Evolutionary conservation across 30 jellyfish, hydroid and myxozoan genomes (phyloP), one percentile per base, ranked within the genome.

Genomic region (Aurelia coerulea): DNA sequence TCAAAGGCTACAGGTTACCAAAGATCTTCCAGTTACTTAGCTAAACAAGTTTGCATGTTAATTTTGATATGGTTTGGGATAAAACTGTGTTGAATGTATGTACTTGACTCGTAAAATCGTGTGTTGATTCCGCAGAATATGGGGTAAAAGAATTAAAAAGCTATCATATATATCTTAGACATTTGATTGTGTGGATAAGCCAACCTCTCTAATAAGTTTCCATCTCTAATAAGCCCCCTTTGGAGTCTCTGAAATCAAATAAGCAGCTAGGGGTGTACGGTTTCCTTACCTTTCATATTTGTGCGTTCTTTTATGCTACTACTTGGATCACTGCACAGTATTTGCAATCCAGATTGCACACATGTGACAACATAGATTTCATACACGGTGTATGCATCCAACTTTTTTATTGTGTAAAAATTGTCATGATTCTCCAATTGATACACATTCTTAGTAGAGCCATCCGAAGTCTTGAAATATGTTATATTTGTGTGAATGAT

Each of bases 301-400:
- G 91, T 81, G 23, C 60, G 74, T 5, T 15, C 58, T 5, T 15
- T 32, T 0, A 68, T 19, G 34, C 19, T 51, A 2, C 53, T 68
- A 58, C 82, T 71, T 42, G 82, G 73, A 69, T 59, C 89, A 33
- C 97, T 78, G 74, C 83, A 78, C 7, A 79, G 50, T 69, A 35
- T 73, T 12, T 41, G 10, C 53, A 15, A 14, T 10, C 13, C 23
- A 2, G 59, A 51, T 5, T 83, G 74, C 4, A 89, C 85, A 62
- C 97, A 89, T 0, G 97, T 89, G 33, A 51, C 59, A 6, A 82
- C 97, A 1, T 37, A 11, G 17, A 89, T 33, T 5, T n/a, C 59
- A 29, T 89, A 89, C 50, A 37, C 62, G 19, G 87, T 80, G 76
- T 67, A 89, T 2, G 97, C 89, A 13, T 64, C 71, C 84, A 80